Evolutionary conservation across 2,797 vertebrate genomes (phyloP).

Genomic region (Hippoglossus hippoglossus): DNA sequence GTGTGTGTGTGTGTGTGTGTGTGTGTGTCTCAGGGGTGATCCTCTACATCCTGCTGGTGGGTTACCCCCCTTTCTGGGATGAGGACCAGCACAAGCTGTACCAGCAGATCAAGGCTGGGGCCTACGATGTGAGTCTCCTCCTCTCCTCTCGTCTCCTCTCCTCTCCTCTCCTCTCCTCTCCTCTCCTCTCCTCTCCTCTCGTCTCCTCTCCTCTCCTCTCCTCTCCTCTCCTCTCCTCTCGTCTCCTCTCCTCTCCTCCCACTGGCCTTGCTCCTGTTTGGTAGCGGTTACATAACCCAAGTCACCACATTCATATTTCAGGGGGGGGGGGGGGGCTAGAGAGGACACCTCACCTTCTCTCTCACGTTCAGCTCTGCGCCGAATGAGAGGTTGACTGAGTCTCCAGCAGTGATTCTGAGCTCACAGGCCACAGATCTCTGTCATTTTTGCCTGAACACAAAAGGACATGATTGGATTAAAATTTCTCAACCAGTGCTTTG

Average conservation of each 20-base stretch:
- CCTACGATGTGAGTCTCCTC: conserved; percentile 92
- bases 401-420: conserved; percentile 47
- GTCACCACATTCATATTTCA: conserved; percentile 78
- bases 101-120: conserved; percentile 98
- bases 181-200: no score
- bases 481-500: not conserved
- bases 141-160: no score
- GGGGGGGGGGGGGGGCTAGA: conserved; percentile 47
- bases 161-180: conserved; percentile 32
- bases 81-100: conserved; percentile 99
- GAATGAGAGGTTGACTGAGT: conserved; percentile 26
- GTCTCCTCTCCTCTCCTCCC: conserved; percentile 3
- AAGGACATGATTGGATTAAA: conserved; percentile 26
- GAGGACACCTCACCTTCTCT: conserved; percentile 53
- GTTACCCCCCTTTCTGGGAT: conserved; percentile 98
- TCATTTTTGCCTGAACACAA: conserved; percentile 42
- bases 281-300: conserved; percentile 63
- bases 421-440: conserved; percentile 34
- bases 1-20: conserved; percentile 60
- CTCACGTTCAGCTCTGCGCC: conserved; percentile 39
- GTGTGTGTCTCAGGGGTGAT: conserved; percentile 90
- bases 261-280: conserved; percentile 56
- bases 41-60: conserved; percentile 97
- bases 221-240: conserved; percentile 21
- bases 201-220: conserved; percentile 31